Evolutionary conservation across 1,140 invertebrate genomes (phyloP), one percentile per base, ranked within the genome.

Genomic region (Arion vulgaris): DNA sequence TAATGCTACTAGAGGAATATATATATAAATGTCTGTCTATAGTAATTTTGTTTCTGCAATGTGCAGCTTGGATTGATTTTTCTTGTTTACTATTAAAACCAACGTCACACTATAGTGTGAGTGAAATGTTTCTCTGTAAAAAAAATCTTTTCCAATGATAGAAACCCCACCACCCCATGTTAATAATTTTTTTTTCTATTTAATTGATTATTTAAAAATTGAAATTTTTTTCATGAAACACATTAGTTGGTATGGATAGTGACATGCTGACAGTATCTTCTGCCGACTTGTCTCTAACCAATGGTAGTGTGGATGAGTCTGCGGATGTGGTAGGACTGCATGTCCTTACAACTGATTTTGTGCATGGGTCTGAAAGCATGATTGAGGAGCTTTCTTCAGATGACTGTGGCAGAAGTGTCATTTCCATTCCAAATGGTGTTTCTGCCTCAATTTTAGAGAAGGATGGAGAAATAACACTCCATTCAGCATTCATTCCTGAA

Each of bases 401-500:
- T 38, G 76, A 66, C 23, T 78, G 76, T 26, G 28, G 76, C 32
- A 62, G 62, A 68, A 23, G 36, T 13, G 36, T 66, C n/a, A 78
- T 78, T 62, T 13, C 76, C 32, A 36, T 76, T 23, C 74, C 45
- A 5, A 11, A 28, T 66, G 76, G 28, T 66, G 53, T 78, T n/a
- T 23, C 51, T 36, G 32, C 5, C 15, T 36, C 76, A 57, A 32
- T 68, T 2, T 39, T 78, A 17, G 76, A 68, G 36, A 78, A 78
- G 45, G 76, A 78, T 78, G 76, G 76, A 36, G 76, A 78, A 68
- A 78, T 78, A 49, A 78, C 76, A 5, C 76, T 78, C 0, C 28
- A 78, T 78, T 78, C 76, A n/a, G 34, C 76, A 38, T 78, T 78
- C 23, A 78, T 78, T 66, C 76, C 76, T 66, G 51, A 78, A 41